phyloP scores from a whole-genome alignment of 2,113 vertebrate genomes.

The Sclerurus mexicanus region DNA sequence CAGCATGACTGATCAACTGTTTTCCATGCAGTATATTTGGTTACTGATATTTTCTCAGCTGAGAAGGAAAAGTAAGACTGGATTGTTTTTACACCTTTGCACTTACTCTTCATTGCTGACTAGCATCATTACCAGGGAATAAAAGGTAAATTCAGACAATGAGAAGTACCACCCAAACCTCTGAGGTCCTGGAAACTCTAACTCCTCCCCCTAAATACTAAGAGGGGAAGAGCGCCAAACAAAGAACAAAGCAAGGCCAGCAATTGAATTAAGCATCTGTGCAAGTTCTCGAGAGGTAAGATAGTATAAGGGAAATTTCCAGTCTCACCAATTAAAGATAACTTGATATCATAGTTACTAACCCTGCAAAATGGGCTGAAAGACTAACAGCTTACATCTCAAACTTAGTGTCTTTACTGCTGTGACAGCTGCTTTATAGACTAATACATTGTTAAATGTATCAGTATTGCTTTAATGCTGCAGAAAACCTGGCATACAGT shows the following conservation, averaged over 20 bases:
- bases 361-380: not conserved
- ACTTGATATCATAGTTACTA: not conserved
- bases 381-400: not conserved
- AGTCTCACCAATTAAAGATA: not conserved
- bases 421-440: constrained; percentile 32
- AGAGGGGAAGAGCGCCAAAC: not conserved
- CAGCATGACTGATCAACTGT: not conserved
- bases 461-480: not conserved
- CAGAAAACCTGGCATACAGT: not conserved
- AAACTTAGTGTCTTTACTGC: not conserved
- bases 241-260: not conserved
- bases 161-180: not conserved
- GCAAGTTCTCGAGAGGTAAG: not conserved
- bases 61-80: not conserved
- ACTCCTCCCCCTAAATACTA: not conserved
- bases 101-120: not conserved
- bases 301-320: not conserved
- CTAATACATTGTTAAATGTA: not conserved
- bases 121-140: not conserved
- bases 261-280: not conserved
- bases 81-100: not conserved
- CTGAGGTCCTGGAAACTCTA: not conserved
- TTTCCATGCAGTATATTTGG: not conserved
- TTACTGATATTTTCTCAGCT: not conserved
- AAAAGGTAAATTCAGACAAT: not conserved